Base-by-base conservation (phyloP, 2,888 invertebrate species). In the Platerodrilus igneus region DNA sequence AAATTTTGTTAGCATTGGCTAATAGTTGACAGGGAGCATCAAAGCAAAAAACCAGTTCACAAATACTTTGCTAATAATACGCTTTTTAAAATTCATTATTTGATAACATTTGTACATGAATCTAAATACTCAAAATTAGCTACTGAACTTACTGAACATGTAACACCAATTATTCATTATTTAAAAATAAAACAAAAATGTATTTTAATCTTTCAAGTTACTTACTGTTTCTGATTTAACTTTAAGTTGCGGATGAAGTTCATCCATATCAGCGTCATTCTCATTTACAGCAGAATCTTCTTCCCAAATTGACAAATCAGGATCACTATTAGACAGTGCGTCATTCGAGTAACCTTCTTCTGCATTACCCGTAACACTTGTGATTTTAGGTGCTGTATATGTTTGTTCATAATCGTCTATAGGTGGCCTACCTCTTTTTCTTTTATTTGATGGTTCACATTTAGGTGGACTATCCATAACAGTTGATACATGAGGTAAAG, bases 371-470 rank as follows among this genome's bases (percentile, higher is more conserved):
- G 71, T 67, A 38, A 74, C 67, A 51, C 70, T 69, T 45, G 70
- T 67, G 49, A 74, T 71, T 60, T 73, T 74, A 8, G 75, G 74
- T 22, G 70, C 68, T 40, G 73, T 72, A 41, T 72, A 73, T 37
- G 70, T 66, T 40, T 69, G 70, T 40, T 75, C 75, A 43, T 74
- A 73, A 50, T 75, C 79, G 59, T 81, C 81, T 57, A 81, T 71
- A 30, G 81, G 81, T 4, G 82, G 82, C 45, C 82, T 69, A 17
- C 81, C 81, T 25, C 83, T 69, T 61, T 81, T 82, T 53, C 73
- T 74, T 69, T 73, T 79, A 60, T 66, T 74, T 43, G 73, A 69
- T 17, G 71, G 41, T 37, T 52, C 52, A 14, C 35, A 45, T 47
- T 60, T 61, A n/a, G n/a, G n/a, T 3, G 62, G 63, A 45, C 57